These are phyloP conservation scores for Bedellia somnulentella DNA, from an alignment of 2,888 invertebrate genomes.

Conservation along the genomic window DNA sequence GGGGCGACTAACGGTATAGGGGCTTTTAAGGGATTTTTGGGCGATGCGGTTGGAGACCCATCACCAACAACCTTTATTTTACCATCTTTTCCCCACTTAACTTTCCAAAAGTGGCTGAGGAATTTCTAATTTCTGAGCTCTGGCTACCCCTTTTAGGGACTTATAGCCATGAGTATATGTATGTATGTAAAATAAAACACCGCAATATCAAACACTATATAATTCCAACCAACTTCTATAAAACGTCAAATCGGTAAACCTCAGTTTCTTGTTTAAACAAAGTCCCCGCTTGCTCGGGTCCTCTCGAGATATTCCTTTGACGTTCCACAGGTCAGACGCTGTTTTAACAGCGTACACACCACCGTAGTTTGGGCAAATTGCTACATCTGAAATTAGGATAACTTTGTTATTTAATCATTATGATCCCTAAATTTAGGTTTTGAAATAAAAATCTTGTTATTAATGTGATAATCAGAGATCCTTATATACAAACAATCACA, in stretches of 20 bases:
- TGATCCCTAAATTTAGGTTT: too few relatives aligned
- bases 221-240: conserved; percentile 14
- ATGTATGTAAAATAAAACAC: neutral
- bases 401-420: too few relatives aligned
- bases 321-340: conserved; percentile 18
- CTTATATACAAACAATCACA: neutral
- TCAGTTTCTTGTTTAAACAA: conserved; percentile 25
- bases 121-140: too few relatives aligned
- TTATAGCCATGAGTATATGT: too few relatives aligned
- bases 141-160: too few relatives aligned
- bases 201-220: neutral
- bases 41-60: too few relatives aligned
- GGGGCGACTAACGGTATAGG: too few relatives aligned
- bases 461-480: neutral
- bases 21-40: too few relatives aligned
- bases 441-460: too few relatives aligned
- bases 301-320: conserved; percentile 27
- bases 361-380: conserved; percentile 39
- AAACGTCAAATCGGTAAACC: conserved; percentile 22
- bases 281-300: conserved; percentile 20
- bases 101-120: too few relatives aligned
- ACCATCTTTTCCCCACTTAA: too few relatives aligned
- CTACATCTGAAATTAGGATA: conserved; percentile 33
- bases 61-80: too few relatives aligned
- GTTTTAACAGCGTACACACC: conserved; percentile 23